Evolutionary conservation across 2,797 vertebrate genomes (phyloP).

Genomic region (Mastacembelus armatus): DNA sequence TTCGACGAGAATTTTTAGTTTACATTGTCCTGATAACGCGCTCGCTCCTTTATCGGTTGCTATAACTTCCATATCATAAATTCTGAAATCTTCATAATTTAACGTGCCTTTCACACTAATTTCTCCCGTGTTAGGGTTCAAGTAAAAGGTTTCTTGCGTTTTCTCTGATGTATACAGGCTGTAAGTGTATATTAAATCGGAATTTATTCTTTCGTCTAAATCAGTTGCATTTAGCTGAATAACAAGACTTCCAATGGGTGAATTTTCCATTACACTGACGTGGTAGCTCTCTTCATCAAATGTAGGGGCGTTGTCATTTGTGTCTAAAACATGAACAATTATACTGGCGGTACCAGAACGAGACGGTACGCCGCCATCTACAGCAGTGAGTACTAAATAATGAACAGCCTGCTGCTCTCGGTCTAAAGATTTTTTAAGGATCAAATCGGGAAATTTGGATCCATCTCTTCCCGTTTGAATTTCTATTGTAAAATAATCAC

Average conservation of each 20-base stretch:
- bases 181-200: constrained; percentile 67
- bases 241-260: constrained; percentile 76
- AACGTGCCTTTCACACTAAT: constrained; percentile 80
- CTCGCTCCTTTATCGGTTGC: constrained; percentile 77
- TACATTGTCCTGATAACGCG: constrained; percentile 78
- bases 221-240: constrained; percentile 81
- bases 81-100: constrained; percentile 84
- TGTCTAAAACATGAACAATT: constrained; percentile 79
- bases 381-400: constrained; percentile 73
- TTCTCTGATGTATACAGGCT: constrained; percentile 78
- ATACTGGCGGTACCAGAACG: constrained; percentile 76
- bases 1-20: constrained; percentile 65
- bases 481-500: constrained; percentile 68
- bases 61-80: constrained; percentile 83
- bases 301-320: constrained; percentile 82
- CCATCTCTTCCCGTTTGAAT: constrained; percentile 70
- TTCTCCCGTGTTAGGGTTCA: constrained; percentile 77
- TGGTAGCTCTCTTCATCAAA: constrained; percentile 62
- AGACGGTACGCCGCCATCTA: constrained; percentile 72
- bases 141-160: constrained; percentile 63
- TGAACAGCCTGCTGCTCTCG: constrained; percentile 69
- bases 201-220: constrained; percentile 64
- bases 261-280: constrained; percentile 77
- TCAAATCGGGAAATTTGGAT: constrained; percentile 55
- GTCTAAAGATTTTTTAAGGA: constrained; percentile 63